Conservation (phyloP, 2,888 invertebrate genomes). For the Lamproptera curius region DNA sequence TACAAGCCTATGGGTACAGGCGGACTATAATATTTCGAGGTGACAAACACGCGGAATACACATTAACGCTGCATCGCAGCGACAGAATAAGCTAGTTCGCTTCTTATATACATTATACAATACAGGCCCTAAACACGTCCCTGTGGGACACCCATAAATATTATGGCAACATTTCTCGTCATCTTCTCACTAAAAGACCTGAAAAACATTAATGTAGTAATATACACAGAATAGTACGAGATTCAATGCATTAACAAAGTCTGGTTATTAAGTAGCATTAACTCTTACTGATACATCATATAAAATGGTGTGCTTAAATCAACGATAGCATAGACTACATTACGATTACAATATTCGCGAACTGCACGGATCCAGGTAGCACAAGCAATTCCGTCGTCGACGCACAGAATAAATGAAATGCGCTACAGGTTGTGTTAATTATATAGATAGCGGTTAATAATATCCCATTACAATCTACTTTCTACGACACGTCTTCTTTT, state of each 20-base stretch:
- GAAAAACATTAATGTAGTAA: not conserved
- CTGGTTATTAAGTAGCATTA: not conserved
- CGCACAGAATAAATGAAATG: constrained; percentile 3
- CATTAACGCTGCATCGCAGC: not conserved
- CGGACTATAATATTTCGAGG: constrained; percentile 59
- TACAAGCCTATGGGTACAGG: constrained; percentile 72
- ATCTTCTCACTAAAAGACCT: not conserved
- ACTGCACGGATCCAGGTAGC: not conserved
- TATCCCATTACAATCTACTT: not conserved
- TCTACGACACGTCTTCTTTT: not conserved
- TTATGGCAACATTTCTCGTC: not conserved
- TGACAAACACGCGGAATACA: constrained; percentile 39
- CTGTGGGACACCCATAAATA: not conserved
- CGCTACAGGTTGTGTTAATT: not conserved
- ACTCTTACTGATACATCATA: not conserved
- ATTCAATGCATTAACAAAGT: constrained; percentile 9
- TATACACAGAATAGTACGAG: constrained; percentile 10
- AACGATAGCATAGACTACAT: constrained; percentile 1
- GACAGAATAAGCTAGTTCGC: not conserved
- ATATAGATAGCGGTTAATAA: not conserved
- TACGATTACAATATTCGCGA: not conserved
- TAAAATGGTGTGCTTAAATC: constrained; percentile 3
- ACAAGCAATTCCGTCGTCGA: not conserved
- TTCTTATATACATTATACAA: constrained; percentile 10
- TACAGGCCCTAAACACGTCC: not conserved